These are phyloP conservation scores for Parnassius smintheus DNA, from an alignment of 2,888 invertebrate species.

Conservation along the genomic window DNA sequence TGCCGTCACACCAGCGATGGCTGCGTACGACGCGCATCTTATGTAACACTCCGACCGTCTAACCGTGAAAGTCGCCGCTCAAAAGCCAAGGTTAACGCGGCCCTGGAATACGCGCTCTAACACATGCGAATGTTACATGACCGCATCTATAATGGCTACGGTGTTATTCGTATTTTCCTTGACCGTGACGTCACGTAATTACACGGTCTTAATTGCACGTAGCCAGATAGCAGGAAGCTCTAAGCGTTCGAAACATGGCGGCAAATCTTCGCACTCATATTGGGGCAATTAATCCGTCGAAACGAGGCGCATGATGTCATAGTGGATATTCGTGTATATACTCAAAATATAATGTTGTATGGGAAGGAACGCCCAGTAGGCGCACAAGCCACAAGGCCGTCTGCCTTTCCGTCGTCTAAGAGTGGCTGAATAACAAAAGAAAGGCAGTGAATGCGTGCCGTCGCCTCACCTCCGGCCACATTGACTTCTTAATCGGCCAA, in stretches of 20 bases:
- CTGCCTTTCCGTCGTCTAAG: conserved; percentile 70
- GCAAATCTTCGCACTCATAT: background rate
- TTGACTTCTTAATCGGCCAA: conserved; percentile 36
- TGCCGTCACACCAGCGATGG: conserved; percentile 68
- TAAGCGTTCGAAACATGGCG: conserved; percentile 37
- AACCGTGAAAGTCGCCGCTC: conserved; percentile 81
- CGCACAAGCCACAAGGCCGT: conserved; percentile 72
- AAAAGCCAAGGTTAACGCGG: conserved; percentile 79
- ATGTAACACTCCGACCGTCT: conserved; percentile 74
- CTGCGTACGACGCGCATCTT: conserved; percentile 51
- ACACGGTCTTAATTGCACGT: conserved; percentile 42
- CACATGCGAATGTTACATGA: conserved; percentile 71
- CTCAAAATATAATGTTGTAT: conserved; percentile 49
- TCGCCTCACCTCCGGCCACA: conserved; percentile 46
- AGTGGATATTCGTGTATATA: conserved; percentile 32
- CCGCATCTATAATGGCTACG: conserved; percentile 51
- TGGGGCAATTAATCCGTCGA: conserved; percentile 34
- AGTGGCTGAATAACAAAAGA: conserved; percentile 75
- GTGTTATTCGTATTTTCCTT: conserved; percentile 61
- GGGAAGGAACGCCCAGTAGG: conserved; percentile 70
- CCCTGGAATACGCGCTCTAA: conserved; percentile 61
- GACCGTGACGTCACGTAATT: conserved; percentile 66
- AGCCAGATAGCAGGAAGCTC: conserved; percentile 24
- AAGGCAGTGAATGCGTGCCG: conserved; percentile 78
- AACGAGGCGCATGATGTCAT: conserved; percentile 43